Percentiles rank a stretch among this genome's conserved stretches.
Conservation (phyloP, 2,797 vertebrate genomes). For the Hoplostethus atlanticus region DNA sequence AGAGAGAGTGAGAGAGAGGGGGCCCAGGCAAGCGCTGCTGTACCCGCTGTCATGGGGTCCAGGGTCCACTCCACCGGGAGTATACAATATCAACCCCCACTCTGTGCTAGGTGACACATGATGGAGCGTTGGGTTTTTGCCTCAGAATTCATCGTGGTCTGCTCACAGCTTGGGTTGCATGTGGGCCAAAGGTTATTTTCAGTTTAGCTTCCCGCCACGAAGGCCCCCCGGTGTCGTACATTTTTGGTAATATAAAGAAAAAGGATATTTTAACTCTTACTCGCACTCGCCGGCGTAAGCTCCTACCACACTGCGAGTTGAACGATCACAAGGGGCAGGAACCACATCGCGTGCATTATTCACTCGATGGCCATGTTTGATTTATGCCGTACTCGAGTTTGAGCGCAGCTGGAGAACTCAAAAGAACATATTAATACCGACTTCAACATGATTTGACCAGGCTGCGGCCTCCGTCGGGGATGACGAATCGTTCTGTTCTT, state of each 20-base stretch:
- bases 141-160: constrained; percentile 50
- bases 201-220: constrained; percentile 32
- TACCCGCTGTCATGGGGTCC: constrained; percentile 53
- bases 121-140: constrained; percentile 52
- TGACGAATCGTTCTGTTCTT: too few relatives aligned
- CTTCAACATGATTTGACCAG: too few relatives aligned
- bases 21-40: constrained; percentile 28
- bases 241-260: constrained; percentile 29
- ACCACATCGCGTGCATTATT: too few relatives aligned
- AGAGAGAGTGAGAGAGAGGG: constrained; percentile 27
- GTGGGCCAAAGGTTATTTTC: constrained; percentile 52
- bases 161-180: constrained; percentile 30
- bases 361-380: too few relatives aligned
- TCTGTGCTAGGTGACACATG: constrained; percentile 52
- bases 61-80: constrained; percentile 58
- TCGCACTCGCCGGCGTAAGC: background rate
- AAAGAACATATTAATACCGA: too few relatives aligned
- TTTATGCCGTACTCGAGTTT: too few relatives aligned
- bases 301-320: background rate
- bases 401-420: too few relatives aligned
- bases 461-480: too few relatives aligned
- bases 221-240: background rate
- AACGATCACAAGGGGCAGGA: background rate
- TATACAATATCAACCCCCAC: constrained; percentile 60
- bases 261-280: background rate